phyloP scores from a whole-genome alignment of 2,113 vertebrate species.

The Alexandromys fortis region DNA sequence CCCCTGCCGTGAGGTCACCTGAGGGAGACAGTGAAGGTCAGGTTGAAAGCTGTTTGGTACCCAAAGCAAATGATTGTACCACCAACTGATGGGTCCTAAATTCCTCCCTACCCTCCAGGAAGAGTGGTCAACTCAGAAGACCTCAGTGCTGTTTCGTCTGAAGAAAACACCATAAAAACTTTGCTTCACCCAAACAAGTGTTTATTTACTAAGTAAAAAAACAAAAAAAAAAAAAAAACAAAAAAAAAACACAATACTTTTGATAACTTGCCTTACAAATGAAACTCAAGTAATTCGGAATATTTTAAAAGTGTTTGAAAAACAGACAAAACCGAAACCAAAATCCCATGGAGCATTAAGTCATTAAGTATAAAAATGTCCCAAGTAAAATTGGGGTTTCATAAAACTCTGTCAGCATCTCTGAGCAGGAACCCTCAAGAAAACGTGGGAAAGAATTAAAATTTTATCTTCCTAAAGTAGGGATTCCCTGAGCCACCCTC shows the following conservation, averaged over 20 bases:
- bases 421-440: background rate
- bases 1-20: background rate
- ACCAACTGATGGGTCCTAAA: background rate
- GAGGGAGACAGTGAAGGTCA: background rate
- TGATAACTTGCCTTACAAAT: constrained; percentile 39
- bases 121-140: constrained; percentile 81
- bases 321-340: background rate
- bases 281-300: constrained; percentile 40
- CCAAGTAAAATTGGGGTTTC: background rate
- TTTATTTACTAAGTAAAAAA: background rate
- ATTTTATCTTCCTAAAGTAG: background rate
- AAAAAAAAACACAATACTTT: background rate
- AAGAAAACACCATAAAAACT: constrained; percentile 64
- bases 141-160: constrained; percentile 64
- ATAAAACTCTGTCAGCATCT: background rate
- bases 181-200: constrained; percentile 61
- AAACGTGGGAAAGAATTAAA: background rate
- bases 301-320: constrained; percentile 48
- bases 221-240: too few relatives aligned
- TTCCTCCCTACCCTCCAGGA: background rate
- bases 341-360: background rate
- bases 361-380: constrained; percentile 52
- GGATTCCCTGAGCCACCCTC: background rate
- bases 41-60: too few relatives aligned
- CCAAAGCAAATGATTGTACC: background rate